These are phyloP conservation scores for Ferrisia virgata DNA, from an alignment of 2,888 invertebrate species.

Conservation along the genomic window DNA sequence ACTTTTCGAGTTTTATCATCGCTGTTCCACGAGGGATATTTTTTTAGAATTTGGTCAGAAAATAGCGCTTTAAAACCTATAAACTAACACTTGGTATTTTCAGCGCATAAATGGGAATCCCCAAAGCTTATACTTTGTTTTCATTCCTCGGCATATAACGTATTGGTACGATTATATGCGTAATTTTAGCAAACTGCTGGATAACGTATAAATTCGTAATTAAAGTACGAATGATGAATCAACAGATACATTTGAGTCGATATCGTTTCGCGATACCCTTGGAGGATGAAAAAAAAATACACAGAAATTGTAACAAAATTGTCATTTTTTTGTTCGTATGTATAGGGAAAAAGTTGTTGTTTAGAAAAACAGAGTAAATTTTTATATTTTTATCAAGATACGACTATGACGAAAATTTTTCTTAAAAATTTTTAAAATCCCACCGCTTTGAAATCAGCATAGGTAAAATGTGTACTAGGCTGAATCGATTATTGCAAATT, in stretches of 20 bases:
- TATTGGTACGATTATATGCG: background rate
- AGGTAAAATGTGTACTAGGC: too few relatives aligned
- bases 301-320: too few relatives aligned
- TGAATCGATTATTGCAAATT: too few relatives aligned
- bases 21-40: background rate
- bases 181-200: background rate
- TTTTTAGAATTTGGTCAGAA: background rate
- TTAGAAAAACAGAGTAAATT: too few relatives aligned
- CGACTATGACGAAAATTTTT: too few relatives aligned
- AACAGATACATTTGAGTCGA: background rate
- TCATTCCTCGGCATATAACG: background rate
- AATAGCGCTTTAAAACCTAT: background rate
- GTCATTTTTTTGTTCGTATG: too few relatives aligned
- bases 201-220: background rate
- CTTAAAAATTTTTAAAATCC: too few relatives aligned
- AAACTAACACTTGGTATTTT: background rate
- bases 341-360: background rate
- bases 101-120: background rate
- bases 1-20: background rate
- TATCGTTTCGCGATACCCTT: background rate
- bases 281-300: background rate
- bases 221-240: background rate
- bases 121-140: constrained; percentile 11
- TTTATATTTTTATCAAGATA: too few relatives aligned
- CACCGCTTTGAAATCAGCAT: too few relatives aligned